Percentiles rank a stretch among this genome's conserved stretches.
Conservation (phyloP, 1,140 invertebrate genomes). For the Sycophila sp. region DNA sequence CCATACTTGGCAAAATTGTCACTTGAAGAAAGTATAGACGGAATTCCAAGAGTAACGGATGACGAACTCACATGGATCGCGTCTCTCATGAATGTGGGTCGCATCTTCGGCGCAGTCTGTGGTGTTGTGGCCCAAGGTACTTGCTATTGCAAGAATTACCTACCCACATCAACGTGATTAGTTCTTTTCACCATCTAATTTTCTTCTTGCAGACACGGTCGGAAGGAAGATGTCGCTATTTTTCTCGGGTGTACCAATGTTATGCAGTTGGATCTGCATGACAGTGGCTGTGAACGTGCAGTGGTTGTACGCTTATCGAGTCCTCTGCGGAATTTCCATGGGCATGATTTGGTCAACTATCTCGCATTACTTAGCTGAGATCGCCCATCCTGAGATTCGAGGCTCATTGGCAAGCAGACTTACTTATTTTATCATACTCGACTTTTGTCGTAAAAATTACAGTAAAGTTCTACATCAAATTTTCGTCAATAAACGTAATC, state of each 20-base stretch:
- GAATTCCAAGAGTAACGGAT: conserved; percentile 49
- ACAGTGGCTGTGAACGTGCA: conserved; percentile 55
- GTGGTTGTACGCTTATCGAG: conserved; percentile 65
- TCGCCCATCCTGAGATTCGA: conserved; percentile 68
- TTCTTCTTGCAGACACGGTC: conserved; percentile 59
- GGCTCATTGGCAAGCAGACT: conserved; percentile 68
- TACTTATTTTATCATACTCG: too few relatives aligned
- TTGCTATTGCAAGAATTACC: too few relatives aligned
- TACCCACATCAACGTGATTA: too few relatives aligned
- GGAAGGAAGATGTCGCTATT: conserved; percentile 68
- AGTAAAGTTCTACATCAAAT: too few relatives aligned
- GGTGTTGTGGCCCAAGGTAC: conserved; percentile 59
- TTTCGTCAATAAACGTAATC: too few relatives aligned
- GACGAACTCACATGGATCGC: conserved; percentile 61
- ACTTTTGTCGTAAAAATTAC: too few relatives aligned
- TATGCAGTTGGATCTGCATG: conserved; percentile 66
- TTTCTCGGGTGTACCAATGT: conserved; percentile 62
- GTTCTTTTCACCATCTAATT: too few relatives aligned
- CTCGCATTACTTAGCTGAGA: conserved; percentile 68
- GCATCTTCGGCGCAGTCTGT: conserved; percentile 52
- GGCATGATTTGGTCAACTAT: conserved; percentile 67
- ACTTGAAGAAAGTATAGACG: conserved; percentile 42
- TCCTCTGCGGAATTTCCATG: conserved; percentile 67
- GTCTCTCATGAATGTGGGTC: conserved; percentile 59
- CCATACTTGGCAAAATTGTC: conserved; percentile 61